Conservation (phyloP, 2,888 invertebrate species). For the Epistrophe grossulariae region DNA sequence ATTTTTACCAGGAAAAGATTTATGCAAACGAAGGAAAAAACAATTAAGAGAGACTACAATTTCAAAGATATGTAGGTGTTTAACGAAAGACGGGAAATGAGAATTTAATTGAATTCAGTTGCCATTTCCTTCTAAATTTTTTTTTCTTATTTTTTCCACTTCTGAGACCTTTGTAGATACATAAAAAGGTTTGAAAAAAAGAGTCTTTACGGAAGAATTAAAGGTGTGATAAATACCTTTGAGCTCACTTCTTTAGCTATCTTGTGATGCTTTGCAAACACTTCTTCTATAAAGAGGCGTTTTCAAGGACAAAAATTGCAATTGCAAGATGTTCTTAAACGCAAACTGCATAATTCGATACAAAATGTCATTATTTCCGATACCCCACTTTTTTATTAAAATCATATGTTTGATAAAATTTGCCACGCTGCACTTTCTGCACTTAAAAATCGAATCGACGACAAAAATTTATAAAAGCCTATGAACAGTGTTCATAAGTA, state of each 20-base stretch:
- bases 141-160: background rate
- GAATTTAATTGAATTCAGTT: slow-evolving; percentile 68
- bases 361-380: no score
- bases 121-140: slow-evolving; percentile 34
- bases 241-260: background rate
- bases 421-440: no score
- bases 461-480: no score
- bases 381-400: no score
- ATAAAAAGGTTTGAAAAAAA: background rate
- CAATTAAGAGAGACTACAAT: slow-evolving; percentile 34
- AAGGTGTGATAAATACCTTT: background rate
- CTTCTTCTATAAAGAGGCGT: background rate
- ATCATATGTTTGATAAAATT: no score
- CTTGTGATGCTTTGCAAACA: background rate
- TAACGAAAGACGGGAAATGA: slow-evolving; percentile 53
- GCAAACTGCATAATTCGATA: no score
- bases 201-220: background rate
- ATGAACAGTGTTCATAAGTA: no score
- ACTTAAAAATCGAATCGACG: no score
- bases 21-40: slow-evolving; percentile 43
- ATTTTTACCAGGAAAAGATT: slow-evolving; percentile 15
- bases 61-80: slow-evolving; percentile 24
- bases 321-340: no score
- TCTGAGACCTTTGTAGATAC: background rate
- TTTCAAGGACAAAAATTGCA: no score